Evolutionary conservation across 2,888 invertebrate genomes (phyloP), one percentile per base, ranked within the genome.

Genomic region (Rosalia funebris): DNA sequence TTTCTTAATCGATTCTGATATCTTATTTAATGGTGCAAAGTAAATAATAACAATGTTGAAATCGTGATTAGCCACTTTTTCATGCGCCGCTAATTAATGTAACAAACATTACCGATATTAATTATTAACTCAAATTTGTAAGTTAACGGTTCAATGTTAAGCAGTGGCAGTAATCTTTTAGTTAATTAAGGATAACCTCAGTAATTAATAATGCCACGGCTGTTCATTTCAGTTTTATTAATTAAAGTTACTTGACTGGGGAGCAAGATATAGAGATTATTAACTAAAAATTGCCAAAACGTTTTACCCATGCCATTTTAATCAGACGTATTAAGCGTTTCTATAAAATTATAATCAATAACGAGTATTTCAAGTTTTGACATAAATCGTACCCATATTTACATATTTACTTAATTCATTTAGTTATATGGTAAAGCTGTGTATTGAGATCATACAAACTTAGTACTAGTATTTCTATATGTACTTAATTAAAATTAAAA

Each of bases 21-120:
- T 34, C 34, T 34, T 34, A 34, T n/a, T 34, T n/a, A 34, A 34
- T n/a, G 34, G 25, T 5, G 25, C 25, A 25, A 34, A 7, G 11
- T 34, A 34, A 34, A 34, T 7, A 34, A 34, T 34, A 34, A 34
- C 34, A 34, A 34, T 34, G 34, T 34, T 34, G 34, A 10, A 34
- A 34, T 5, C 5, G 11, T n/a, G 34, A 10, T 34, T 11, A n/a
- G 34, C 11, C 34, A 34, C 34, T n/a, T 34, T 34, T n/a, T 34
- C 10, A 34, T n/a, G 34, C 10, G 11, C 34, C 34, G 34, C 34
- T 34, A 34, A 34, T 34, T 34, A n/a, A 34, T 34, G 11, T 34
- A n/a, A n/a, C 34, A 34, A 34, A 34, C 11, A 11, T 34, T 34
- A 34, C 3, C 11, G 10, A 10, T n/a, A 34, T 34, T 34, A 34